Percentiles rank a stretch among this genome's conserved stretches.
Evolutionary conservation across 1,140 invertebrate genomes (phyloP).

Genomic region (Reticulitermes speratus): DNA sequence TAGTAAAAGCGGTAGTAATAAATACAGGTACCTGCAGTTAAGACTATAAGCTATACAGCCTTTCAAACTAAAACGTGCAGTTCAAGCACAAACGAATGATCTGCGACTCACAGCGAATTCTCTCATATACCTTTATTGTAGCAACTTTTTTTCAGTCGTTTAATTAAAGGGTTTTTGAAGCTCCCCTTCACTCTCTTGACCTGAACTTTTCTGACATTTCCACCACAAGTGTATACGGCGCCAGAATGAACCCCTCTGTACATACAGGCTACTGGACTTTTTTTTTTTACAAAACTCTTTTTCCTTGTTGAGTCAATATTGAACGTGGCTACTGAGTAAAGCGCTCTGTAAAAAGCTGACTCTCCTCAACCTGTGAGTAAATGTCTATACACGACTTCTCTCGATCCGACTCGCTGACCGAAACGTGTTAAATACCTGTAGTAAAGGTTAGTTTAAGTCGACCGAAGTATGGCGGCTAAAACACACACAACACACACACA

Average conservation of each 20-base stretch:
- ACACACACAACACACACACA: too few relatives aligned
- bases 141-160: neutral
- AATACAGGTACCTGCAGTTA: neutral
- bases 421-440: slow-evolving; percentile 13
- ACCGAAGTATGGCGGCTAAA: neutral
- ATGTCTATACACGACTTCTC: neutral
- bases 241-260: neutral
- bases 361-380: slow-evolving; percentile 1
- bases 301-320: slow-evolving; percentile 1
- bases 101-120: too few relatives aligned
- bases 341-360: neutral
- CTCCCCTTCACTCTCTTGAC: neutral
- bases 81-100: neutral
- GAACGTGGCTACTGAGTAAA: slow-evolving; percentile 10
- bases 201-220: neutral
- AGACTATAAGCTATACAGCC: neutral
- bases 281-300: neutral
- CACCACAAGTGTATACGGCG: neutral
- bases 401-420: neutral
- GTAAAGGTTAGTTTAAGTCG: neutral
- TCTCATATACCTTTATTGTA: neutral
- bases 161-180: neutral
- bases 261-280: neutral
- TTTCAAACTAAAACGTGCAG: neutral
- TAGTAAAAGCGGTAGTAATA: neutral